Conservation (phyloP, 1,140 invertebrate genomes). For the Aphelenchoides avenae region DNA sequence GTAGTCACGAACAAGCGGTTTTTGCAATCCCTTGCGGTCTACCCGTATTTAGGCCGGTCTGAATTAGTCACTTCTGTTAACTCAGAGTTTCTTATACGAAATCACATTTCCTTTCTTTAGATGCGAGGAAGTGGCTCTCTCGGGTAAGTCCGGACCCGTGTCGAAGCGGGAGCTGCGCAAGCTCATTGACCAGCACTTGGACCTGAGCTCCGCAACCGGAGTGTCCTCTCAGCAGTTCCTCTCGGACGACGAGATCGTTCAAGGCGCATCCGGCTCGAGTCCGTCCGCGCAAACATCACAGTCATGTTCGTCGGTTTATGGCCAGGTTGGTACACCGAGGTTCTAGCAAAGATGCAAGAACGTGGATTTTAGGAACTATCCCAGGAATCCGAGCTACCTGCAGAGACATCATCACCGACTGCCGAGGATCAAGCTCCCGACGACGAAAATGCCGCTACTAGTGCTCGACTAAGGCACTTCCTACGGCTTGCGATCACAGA, state of each 20-base stretch:
- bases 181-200: constrained; percentile 40
- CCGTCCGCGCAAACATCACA: too few relatives aligned
- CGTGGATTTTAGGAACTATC: not conserved
- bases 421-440: not conserved
- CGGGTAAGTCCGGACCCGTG: not conserved
- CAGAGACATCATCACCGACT: not conserved
- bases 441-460: not conserved
- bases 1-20: constrained; percentile 15
- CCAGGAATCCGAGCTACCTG: not conserved
- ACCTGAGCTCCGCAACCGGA: constrained; percentile 27
- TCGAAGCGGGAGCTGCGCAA: constrained; percentile 35
- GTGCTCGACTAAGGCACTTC: constrained; percentile 15
- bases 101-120: constrained; percentile 10
- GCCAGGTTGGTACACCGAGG: not conserved
- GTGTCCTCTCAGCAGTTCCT: constrained; percentile 5
- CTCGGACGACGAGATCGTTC: constrained; percentile 8
- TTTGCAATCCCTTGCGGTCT: not conserved
- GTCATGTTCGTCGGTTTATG: too few relatives aligned
- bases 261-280: too few relatives aligned
- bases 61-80: constrained; percentile 5
- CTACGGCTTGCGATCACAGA: constrained; percentile 18
- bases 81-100: not conserved
- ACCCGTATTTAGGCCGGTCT: constrained; percentile 3
- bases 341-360: not conserved
- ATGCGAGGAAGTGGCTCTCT: constrained; percentile 16